Percentiles rank a stretch among this genome's conserved stretches.
phyloP scores from a whole-genome alignment of 2,797 vertebrate genomes.

The Xiphorhynchus erythropygius region DNA sequence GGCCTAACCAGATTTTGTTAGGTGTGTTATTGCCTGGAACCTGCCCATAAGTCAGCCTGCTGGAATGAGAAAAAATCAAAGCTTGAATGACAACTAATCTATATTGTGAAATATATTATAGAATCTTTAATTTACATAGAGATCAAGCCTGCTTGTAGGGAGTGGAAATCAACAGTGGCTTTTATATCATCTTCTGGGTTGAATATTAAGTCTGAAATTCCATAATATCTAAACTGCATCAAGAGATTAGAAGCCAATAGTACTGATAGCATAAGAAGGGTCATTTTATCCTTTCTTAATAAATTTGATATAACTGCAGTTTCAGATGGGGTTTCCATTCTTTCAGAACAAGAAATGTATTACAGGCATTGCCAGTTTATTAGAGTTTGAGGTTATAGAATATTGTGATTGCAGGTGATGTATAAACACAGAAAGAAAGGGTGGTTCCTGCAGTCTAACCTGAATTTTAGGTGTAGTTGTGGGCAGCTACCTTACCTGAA shows the following conservation, averaged over 20 bases:
- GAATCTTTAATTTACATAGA: constrained; percentile 51
- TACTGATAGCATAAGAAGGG: not conserved
- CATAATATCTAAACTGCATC: constrained; percentile 10
- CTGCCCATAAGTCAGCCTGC: not conserved
- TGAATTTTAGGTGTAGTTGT: not conserved
- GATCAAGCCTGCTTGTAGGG: constrained; percentile 25
- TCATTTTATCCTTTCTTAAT: not conserved
- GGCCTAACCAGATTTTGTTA: not conserved
- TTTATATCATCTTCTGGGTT: constrained; percentile 11
- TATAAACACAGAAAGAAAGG: not conserved
- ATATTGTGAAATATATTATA: not conserved
- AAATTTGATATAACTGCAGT: not conserved
- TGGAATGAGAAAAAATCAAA: not conserved
- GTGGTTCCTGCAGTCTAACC: not conserved
- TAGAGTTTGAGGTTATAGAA: not conserved
- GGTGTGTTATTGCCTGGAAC: not conserved
- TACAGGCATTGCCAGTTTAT: not conserved
- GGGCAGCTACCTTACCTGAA: not conserved
- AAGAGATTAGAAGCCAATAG: constrained; percentile 44
- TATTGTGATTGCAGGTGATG: not conserved
- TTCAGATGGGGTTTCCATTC: not conserved
- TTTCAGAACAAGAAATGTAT: not conserved
- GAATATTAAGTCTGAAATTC: constrained; percentile 31
- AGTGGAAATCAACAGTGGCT: constrained; percentile 55
- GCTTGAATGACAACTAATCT: constrained; percentile 19